A percentile compares a stretch with the other conserved stretches of the same genome.
These are phyloP conservation scores for Ophioninae sp. DNA, from an alignment of 2,888 invertebrate genomes.

Conservation along the genomic window DNA sequence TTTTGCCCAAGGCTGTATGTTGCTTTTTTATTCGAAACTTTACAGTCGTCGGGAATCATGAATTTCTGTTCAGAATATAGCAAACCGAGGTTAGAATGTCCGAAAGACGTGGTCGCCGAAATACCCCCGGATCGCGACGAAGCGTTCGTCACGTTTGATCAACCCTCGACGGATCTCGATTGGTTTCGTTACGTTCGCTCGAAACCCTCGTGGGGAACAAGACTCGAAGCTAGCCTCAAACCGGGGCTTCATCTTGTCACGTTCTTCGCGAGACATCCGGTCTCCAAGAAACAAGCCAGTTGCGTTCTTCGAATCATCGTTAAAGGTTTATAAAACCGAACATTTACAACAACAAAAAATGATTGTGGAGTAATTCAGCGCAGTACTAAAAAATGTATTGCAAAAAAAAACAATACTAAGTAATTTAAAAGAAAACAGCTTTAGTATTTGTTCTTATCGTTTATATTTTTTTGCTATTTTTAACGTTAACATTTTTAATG, in stretches of 20 bases:
- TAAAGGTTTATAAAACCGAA: slow-evolving; percentile 69
- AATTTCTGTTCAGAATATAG: slow-evolving; percentile 78
- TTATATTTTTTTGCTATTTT: too few species aligned
- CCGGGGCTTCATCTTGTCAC: slow-evolving; percentile 81
- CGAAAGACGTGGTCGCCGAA: slow-evolving; percentile 81
- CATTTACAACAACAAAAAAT: background rate
- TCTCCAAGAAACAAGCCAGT: slow-evolving; percentile 81
- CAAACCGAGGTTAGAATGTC: slow-evolving; percentile 82
- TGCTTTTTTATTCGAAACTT: background rate
- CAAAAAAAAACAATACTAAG: background rate
- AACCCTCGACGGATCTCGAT: slow-evolving; percentile 83
- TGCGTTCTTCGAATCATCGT: slow-evolving; percentile 81
- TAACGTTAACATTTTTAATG: background rate
- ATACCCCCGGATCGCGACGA: slow-evolving; percentile 80
- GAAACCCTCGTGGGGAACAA: slow-evolving; percentile 82
- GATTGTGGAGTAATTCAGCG: background rate
- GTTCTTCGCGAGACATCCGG: slow-evolving; percentile 82
- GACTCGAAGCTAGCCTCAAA: slow-evolving; percentile 81
- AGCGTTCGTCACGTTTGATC: slow-evolving; percentile 81
- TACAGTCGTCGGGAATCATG: background rate
- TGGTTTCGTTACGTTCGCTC: slow-evolving; percentile 82
- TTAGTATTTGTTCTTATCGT: background rate
- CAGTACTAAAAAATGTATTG: too few species aligned
- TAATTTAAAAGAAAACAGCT: background rate
- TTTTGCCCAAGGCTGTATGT: too few species aligned